Evolutionary conservation across 2,888 invertebrate species (phyloP).

Genomic region (Carpatolechia fugitivella): DNA sequence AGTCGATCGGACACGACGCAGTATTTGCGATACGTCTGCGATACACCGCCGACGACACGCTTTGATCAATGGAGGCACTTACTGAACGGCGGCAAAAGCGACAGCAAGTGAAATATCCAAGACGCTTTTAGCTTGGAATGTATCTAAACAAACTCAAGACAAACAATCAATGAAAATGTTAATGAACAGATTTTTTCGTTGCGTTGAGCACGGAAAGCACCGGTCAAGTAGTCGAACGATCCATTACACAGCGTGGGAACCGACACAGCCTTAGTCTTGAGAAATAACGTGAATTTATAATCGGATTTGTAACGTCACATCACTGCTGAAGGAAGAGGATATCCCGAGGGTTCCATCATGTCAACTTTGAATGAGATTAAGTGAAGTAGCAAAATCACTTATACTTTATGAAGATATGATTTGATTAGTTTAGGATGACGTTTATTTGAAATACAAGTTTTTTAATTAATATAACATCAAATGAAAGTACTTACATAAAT

Average conservation of each 20-base stretch:
- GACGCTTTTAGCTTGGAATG: neutral
- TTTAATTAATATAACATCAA: too few relatives aligned
- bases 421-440: too few relatives aligned
- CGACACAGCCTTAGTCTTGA: slow-evolving; percentile 12
- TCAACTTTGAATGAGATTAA: slow-evolving; percentile 5
- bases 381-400: too few relatives aligned
- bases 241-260: slow-evolving; percentile 34
- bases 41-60: slow-evolving; percentile 27
- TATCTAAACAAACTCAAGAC: too few relatives aligned
- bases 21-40: slow-evolving; percentile 44
- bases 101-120: neutral
- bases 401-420: neutral
- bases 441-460: too few relatives aligned
- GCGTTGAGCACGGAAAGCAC: neutral
- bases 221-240: slow-evolving; percentile 27
- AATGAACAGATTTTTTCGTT: neutral
- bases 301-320: slow-evolving; percentile 21
- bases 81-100: neutral
- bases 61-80: slow-evolving; percentile 31
- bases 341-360: slow-evolving; percentile 12
- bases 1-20: slow-evolving; percentile 49
- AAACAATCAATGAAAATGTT: neutral
- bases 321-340: slow-evolving; percentile 11
- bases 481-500: too few relatives aligned
- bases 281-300: slow-evolving; percentile 18